phyloP scores from a whole-genome alignment of 1,140 invertebrate species.

The Danaus plexippus region DNA sequence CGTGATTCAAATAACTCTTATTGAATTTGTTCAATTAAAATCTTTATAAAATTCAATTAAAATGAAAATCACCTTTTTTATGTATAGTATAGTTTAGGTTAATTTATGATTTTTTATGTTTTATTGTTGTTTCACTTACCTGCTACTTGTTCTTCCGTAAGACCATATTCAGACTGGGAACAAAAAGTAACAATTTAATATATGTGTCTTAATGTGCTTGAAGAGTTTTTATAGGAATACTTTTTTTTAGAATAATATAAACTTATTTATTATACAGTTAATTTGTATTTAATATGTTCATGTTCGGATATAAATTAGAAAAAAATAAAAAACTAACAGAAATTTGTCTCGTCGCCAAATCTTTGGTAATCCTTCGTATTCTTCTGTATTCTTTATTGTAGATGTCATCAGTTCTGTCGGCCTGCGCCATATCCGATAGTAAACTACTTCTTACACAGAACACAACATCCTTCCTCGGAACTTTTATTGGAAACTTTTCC shows the following conservation, averaged over 20 bases:
- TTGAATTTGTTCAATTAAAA: neutral
- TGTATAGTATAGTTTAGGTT: too few relatives aligned
- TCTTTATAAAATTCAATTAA: neutral
- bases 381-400: constrained; percentile 78
- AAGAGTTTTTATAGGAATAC: neutral
- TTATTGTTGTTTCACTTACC: constrained; percentile 65
- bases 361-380: constrained; percentile 75
- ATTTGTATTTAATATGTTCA: constrained; percentile 9
- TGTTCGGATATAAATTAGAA: constrained; percentile 5
- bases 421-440: constrained; percentile 32
- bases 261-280: neutral
- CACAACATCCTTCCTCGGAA: constrained; percentile 13
- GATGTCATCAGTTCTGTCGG: constrained; percentile 58
- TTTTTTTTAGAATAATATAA: neutral
- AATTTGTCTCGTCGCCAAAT: constrained; percentile 73
- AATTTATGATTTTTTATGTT: too few relatives aligned
- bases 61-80: too few relatives aligned
- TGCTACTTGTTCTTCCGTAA: constrained; percentile 88
- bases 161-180: constrained; percentile 86
- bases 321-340: constrained; percentile 69
- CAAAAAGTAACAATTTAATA: constrained; percentile 31
- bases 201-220: neutral
- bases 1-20: neutral
- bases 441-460: constrained; percentile 5
- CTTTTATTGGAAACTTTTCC: constrained; percentile 30